Base-by-base conservation (phyloP, 2,797 vertebrate species). In the Ctenochaetus hawaiiensis region DNA sequence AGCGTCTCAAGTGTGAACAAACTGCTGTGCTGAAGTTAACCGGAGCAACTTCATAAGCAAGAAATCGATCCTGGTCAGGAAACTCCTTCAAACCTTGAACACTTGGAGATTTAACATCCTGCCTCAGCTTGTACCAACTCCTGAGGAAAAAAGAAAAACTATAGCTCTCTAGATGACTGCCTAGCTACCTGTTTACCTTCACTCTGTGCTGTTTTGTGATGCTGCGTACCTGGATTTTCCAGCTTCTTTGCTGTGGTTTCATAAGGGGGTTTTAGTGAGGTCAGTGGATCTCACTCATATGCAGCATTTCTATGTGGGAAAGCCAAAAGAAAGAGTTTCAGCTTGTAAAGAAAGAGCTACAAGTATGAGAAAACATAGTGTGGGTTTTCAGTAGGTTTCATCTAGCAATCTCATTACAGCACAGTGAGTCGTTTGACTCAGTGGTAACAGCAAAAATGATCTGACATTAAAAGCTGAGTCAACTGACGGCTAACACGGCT, bases 401-500 rank as follows among this genome's bases (percentile, higher is more conserved):
- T 20, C 17, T 13, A 7, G 23, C 14, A 18, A 37, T 30, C n/a
- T 9, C 45, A 45, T 39, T 4, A 51, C 9, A 47, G 52, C 2
- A 17, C 23, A 23, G 14, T 11, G 37, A 11, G 20, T 44, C 22
- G 20, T 14, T 48, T 67, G 12, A 64, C 23, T 51, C 18, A 3
- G 26, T 43, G 16, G 14, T 23, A 23, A 56, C 26, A 53, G 73
- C 5, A 34, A 41, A 70, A 69, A n/a, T 41, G 9, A 41, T 67
- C 72, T 20, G 67, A 64, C 11, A 9, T 11, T 68, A 65, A 76
- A 45, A 34, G 56, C 26, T 11, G 43, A 58, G 57, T 66, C 3
- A 43, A 77, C 6, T 53, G 12, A 62, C 2, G 1, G 6, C 58
- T 63, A 14, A 52, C 11, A 6, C 1, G 30, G 6, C 22, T 52